These are phyloP conservation scores for Coboldia fuscipes DNA, from an alignment of 1,140 invertebrate species.

Conservation along the genomic window DNA sequence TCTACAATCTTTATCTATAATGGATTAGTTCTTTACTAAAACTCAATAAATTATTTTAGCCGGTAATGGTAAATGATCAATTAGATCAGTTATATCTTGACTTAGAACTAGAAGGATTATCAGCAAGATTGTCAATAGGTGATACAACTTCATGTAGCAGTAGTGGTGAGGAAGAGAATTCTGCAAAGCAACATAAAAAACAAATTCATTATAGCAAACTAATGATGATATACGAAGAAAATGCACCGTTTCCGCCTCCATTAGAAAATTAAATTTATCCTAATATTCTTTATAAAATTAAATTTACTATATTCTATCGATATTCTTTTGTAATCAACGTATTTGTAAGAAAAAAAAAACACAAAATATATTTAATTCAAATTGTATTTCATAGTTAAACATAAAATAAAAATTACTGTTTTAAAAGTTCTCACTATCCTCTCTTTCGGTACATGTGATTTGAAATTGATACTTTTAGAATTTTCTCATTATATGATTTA, in stretches of 20 bases:
- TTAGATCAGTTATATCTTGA: slow-evolving; percentile 46
- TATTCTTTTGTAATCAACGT: too few relatives aligned
- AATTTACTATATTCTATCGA: too few relatives aligned
- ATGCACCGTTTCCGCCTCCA: slow-evolving; percentile 29
- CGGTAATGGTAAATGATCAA: slow-evolving; percentile 47
- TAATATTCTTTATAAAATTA: too few relatives aligned
- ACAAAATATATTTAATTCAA: too few relatives aligned
- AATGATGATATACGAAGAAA: slow-evolving; percentile 34
- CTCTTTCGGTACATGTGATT: too few relatives aligned
- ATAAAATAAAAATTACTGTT: too few relatives aligned
- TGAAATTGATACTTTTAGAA: too few relatives aligned
- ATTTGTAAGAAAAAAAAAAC: too few relatives aligned
- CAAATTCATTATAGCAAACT: slow-evolving; percentile 28
- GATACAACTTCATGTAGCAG: slow-evolving; percentile 37
- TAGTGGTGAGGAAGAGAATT: slow-evolving; percentile 25
- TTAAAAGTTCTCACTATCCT: too few relatives aligned
- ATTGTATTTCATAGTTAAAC: too few relatives aligned
- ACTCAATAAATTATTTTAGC: slow-evolving; percentile 23
- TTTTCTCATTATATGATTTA: too few relatives aligned
- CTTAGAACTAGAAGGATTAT: slow-evolving; percentile 36
- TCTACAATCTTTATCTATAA: neutral
- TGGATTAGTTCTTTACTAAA: neutral
- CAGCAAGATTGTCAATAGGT: slow-evolving; percentile 32
- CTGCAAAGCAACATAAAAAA: slow-evolving; percentile 15
- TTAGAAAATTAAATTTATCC: neutral